Conservation (phyloP, 1,140 invertebrate genomes). For the Aphelinus atriplicis region DNA sequence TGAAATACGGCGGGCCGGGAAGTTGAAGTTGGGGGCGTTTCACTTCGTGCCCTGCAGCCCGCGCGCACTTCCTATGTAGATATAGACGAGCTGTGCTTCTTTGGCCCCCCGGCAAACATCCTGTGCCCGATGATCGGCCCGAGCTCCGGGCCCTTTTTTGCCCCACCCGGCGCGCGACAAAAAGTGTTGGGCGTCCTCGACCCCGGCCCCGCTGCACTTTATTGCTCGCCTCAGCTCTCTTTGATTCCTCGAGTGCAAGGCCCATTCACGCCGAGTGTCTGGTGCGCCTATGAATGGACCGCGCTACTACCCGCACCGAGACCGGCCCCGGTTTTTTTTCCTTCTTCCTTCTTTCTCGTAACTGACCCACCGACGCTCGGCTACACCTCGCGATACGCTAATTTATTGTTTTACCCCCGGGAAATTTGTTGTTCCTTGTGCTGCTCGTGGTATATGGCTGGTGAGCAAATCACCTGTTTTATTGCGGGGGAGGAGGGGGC, state of each 20-base stretch:
- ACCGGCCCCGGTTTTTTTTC: no score
- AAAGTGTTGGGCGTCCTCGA: slow-evolving; percentile 25
- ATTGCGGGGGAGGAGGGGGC: no score
- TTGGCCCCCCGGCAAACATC: slow-evolving; percentile 14
- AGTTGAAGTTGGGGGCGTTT: slow-evolving; percentile 11
- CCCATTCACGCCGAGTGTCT: slow-evolving; percentile 7
- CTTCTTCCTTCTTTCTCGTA: not conserved
- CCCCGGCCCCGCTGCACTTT: not conserved
- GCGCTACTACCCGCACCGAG: slow-evolving; percentile 11
- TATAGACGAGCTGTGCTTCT: not conserved
- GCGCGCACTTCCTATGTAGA: not conserved
- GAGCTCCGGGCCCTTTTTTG: not conserved
- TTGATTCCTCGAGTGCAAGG: slow-evolving; percentile 21
- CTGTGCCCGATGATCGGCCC: not conserved
- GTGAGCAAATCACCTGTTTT: no score
- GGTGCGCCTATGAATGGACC: slow-evolving; percentile 11
- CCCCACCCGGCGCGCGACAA: slow-evolving; percentile 17
- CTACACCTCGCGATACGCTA: no score
- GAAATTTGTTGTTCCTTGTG: slow-evolving; percentile 16
- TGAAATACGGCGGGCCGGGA: slow-evolving; percentile 17
- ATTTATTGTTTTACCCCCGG: not conserved
- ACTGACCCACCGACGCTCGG: not conserved
- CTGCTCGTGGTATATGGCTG: not conserved
- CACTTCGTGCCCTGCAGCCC: not conserved
- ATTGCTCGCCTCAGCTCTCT: not conserved